These are phyloP conservation scores for Unio pictorum DNA, from an alignment of 2,888 invertebrate species.

Conservation along the genomic window DNA sequence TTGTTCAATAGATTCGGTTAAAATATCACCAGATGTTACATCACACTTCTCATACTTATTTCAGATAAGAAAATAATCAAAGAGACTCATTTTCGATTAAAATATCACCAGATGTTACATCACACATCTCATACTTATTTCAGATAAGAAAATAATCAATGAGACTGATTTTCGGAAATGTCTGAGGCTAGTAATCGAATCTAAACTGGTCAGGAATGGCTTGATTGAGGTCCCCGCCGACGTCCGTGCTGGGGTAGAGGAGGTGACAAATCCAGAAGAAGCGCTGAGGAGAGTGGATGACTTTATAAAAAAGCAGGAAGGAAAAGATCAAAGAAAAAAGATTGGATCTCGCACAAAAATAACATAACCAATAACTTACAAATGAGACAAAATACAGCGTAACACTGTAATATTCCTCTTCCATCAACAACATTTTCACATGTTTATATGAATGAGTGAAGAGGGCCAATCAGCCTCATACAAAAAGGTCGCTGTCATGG, in stretches of 20 bases:
- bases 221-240: conserved; percentile 45
- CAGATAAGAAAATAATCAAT: conserved; percentile 47
- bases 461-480: too few relatives aligned
- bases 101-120: too few relatives aligned
- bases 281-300: conserved; percentile 45
- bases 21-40: too few relatives aligned
- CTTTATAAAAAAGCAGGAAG: conserved; percentile 33
- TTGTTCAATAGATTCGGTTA: too few relatives aligned
- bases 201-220: conserved; percentile 47
- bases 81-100: conserved; percentile 39
- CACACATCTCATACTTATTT: background rate
- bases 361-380: background rate
- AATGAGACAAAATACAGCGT: too few relatives aligned
- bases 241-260: conserved; percentile 40
- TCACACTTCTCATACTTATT: conserved; percentile 1
- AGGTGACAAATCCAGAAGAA: conserved; percentile 41
- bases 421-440: too few relatives aligned
- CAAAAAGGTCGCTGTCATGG: too few relatives aligned
- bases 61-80: conserved; percentile 47
- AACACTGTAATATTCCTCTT: too few relatives aligned
- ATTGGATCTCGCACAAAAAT: too few relatives aligned
- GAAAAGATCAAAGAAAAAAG: background rate
- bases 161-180: conserved; percentile 50
- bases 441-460: too few relatives aligned
- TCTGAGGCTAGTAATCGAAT: conserved; percentile 45